Conservation (phyloP, 1,140 invertebrate species). For the Diorhabda carinulata region DNA sequence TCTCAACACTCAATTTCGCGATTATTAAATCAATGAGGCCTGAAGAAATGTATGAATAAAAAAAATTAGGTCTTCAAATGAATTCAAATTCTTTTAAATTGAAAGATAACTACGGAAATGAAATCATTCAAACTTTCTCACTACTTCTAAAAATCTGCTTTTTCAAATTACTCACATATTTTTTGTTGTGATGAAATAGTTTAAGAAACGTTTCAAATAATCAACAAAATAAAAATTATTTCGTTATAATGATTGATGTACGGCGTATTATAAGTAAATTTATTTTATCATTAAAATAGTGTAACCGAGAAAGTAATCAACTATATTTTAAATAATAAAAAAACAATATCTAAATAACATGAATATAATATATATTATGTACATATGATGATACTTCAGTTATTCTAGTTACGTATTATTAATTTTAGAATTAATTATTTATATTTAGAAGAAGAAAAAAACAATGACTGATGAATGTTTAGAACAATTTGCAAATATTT, state of each 20-base stretch:
- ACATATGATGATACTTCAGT: background rate
- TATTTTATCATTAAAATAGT: background rate
- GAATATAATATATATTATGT: background rate
- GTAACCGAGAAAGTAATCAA: background rate
- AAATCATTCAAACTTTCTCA: too few species aligned
- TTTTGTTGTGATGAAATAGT: too few species aligned
- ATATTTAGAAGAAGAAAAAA: conserved; percentile 6
- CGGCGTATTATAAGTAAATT: background rate
- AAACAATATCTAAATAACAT: background rate
- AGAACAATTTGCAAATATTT: conserved; percentile 30
- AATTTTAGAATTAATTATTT: background rate
- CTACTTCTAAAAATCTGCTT: too few species aligned
- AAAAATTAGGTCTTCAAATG: too few species aligned
- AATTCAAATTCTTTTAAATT: too few species aligned
- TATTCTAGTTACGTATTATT: background rate
- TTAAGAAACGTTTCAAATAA: too few species aligned
- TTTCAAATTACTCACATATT: too few species aligned
- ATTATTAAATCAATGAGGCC: too few species aligned
- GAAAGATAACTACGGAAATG: too few species aligned
- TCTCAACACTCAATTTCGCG: too few species aligned
- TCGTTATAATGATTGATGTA: background rate
- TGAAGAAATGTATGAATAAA: too few species aligned
- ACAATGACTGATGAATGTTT: conserved; percentile 33
- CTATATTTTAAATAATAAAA: background rate
- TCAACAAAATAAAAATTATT: too few species aligned